Percentiles rank a stretch among this genome's conserved stretches.
These are phyloP conservation scores for Haplochromis vanheusdeni DNA, from an alignment of 2,113 vertebrate genomes.

Conservation along the genomic window DNA sequence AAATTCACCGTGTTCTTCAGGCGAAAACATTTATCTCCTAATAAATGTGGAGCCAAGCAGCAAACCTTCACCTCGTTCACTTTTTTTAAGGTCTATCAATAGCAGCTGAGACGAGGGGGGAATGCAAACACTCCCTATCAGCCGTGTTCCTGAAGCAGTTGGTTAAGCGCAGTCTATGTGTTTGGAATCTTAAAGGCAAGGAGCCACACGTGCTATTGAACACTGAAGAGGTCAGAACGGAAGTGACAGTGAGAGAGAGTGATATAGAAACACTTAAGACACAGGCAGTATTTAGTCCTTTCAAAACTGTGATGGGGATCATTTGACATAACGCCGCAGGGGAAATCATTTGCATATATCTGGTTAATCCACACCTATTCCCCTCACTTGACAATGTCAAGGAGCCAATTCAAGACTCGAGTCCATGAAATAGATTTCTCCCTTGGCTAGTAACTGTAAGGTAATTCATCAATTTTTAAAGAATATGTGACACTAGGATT, in stretches of 20 bases:
- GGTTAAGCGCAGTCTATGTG: slow-evolving; percentile 55
- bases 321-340: neutral
- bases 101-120: slow-evolving; percentile 30
- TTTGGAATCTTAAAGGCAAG: slow-evolving; percentile 64
- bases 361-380: slow-evolving; percentile 1
- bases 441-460: neutral
- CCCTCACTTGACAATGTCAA: neutral
- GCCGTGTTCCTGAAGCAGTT: slow-evolving; percentile 39
- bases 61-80: slow-evolving; percentile 22
- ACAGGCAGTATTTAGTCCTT: neutral
- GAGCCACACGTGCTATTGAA: slow-evolving; percentile 45
- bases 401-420: neutral
- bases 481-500: slow-evolving; percentile 27
- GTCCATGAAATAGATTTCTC: neutral
- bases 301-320: neutral
- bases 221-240: slow-evolving; percentile 39
- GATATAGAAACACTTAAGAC: slow-evolving; percentile 1
- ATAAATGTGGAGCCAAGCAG: neutral
- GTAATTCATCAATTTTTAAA: neutral
- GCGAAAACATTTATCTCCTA: slow-evolving; percentile 2
- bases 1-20: neutral
- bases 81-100: slow-evolving; percentile 49
- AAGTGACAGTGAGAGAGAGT: slow-evolving; percentile 4
- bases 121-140: slow-evolving; percentile 60
- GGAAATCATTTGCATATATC: neutral